Evolutionary conservation across 2,797 vertebrate genomes (phyloP).

Genomic region (Spatula versicolor): DNA sequence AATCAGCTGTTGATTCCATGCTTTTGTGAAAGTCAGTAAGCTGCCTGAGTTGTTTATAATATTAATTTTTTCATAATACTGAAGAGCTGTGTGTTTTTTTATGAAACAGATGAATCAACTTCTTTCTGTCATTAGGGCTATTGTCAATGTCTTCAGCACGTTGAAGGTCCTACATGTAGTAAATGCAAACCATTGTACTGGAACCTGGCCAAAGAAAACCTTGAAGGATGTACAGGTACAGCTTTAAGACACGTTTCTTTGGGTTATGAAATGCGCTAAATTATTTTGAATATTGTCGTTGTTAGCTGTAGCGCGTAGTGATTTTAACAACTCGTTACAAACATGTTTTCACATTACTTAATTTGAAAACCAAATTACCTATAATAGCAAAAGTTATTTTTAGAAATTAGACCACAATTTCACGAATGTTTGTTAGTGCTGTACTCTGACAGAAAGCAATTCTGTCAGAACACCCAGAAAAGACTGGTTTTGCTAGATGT

Average conservation of each 20-base stretch:
- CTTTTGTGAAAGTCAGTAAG: neutral
- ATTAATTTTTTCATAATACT: neutral
- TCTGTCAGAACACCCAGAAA: neutral
- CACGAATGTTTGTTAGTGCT: neutral
- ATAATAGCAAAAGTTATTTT: neutral
- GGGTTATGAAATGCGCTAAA: neutral
- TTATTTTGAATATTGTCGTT: neutral
- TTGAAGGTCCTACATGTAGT: slow-evolving; percentile 85
- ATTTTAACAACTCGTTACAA: neutral
- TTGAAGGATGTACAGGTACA: slow-evolving; percentile 86
- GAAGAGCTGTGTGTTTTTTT: neutral
- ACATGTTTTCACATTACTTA: neutral
- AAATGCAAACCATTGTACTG: slow-evolving; percentile 91
- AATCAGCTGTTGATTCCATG: neutral
- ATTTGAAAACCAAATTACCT: neutral
- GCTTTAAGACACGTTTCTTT: neutral
- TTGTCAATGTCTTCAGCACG: slow-evolving; percentile 85
- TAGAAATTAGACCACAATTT: neutral
- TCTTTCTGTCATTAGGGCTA: slow-evolving; percentile 78
- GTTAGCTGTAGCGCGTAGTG: neutral
- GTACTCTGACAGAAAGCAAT: neutral
- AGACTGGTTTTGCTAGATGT: neutral
- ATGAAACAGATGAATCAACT: neutral
- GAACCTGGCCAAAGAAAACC: slow-evolving; percentile 86
- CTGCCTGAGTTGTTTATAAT: neutral